phyloP scores from a whole-genome alignment of 2,797 vertebrate species.

The Odontamblyopus lacepedii region DNA sequence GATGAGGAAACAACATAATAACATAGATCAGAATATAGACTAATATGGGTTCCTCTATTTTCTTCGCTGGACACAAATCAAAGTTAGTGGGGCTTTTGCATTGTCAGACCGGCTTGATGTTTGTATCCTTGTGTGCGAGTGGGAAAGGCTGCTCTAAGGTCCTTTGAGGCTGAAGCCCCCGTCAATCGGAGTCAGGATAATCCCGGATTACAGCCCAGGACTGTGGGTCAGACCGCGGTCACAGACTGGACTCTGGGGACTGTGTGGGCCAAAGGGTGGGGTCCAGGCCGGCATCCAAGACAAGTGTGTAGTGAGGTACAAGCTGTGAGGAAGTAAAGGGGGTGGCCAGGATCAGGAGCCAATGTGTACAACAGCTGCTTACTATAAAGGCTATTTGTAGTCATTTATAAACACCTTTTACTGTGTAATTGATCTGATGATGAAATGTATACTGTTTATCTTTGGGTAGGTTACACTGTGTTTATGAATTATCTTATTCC shows the following conservation, averaged over 20 bases:
- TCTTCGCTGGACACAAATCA: not conserved
- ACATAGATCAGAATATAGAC: too few relatives aligned
- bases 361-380: conserved; percentile 2
- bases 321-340: conserved; percentile 13
- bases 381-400: conserved; percentile 4
- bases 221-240: conserved; percentile 65
- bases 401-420: conserved; percentile 9
- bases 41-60: too few relatives aligned
- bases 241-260: conserved; percentile 44
- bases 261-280: conserved; percentile 35
- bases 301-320: conserved; percentile 29
- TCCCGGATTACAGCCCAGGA: conserved; percentile 72
- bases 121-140: conserved; percentile 25
- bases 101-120: conserved; percentile 20
- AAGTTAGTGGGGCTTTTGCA: not conserved
- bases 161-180: conserved; percentile 39
- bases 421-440: not conserved
- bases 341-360: not conserved
- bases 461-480: not conserved
- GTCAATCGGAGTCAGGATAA: conserved; percentile 61
- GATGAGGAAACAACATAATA: too few relatives aligned
- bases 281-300: conserved; percentile 27
- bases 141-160: conserved; percentile 32
- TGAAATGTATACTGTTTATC: not conserved
- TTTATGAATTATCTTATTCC: not conserved